A percentile compares a stretch with the other conserved stretches of the same genome.
Evolutionary conservation across 2,888 invertebrate species (phyloP).

Genomic region (Temnothorax ravouxi): DNA sequence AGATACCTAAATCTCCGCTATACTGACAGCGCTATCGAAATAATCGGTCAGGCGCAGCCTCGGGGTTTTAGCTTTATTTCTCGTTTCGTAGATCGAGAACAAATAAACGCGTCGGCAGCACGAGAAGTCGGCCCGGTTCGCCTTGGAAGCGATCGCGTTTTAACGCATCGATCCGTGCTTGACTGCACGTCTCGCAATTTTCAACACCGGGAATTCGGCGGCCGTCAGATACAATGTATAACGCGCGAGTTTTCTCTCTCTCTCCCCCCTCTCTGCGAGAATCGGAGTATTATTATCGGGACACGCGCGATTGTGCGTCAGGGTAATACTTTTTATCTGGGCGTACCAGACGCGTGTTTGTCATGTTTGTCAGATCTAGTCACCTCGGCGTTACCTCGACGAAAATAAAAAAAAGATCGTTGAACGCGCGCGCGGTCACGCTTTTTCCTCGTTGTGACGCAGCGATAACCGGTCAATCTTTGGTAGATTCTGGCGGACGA

Average conservation of each 20-base stretch:
- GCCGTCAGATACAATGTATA: not conserved
- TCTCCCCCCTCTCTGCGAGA: not conserved
- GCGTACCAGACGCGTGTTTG: slow-evolving; percentile 40
- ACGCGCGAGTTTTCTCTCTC: not conserved
- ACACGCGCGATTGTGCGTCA: slow-evolving; percentile 39
- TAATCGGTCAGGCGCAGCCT: slow-evolving; percentile 29
- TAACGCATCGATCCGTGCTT: slow-evolving; percentile 39
- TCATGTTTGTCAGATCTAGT: slow-evolving; percentile 42
- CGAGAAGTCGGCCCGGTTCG: slow-evolving; percentile 47
- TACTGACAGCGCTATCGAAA: slow-evolving; percentile 22
- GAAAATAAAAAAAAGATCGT: slow-evolving; percentile 45
- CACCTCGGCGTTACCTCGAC: slow-evolving; percentile 32
- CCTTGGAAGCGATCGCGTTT: slow-evolving; percentile 46
- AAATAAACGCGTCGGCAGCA: slow-evolving; percentile 44
- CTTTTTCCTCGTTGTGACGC: slow-evolving; percentile 53
- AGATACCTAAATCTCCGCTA: not conserved
- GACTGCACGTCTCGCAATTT: slow-evolving; percentile 8
- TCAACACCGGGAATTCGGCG: not conserved
- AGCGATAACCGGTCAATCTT: slow-evolving; percentile 43
- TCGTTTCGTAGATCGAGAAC: slow-evolving; percentile 44
- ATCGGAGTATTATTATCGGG: slow-evolving; percentile 15
- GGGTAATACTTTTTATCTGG: slow-evolving; percentile 35
- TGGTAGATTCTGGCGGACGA: slow-evolving; percentile 19
- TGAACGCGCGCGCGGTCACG: slow-evolving; percentile 30
- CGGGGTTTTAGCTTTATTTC: slow-evolving; percentile 28